Evolutionary conservation across 2,888 invertebrate genomes (phyloP), one percentile per base, ranked within the genome.

Genomic region (Abscondita cerata): DNA sequence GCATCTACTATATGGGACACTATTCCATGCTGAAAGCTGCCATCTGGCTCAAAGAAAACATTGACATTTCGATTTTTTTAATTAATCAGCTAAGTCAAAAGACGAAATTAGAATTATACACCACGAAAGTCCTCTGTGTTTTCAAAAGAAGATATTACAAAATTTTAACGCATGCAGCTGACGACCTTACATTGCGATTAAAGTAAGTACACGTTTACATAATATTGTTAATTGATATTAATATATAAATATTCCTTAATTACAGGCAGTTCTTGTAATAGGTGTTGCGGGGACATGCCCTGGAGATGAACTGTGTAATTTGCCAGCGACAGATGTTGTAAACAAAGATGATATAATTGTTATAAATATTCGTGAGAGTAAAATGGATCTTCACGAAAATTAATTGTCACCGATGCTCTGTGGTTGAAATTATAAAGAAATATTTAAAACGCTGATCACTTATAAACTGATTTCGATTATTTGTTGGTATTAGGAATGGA

Each of bases 351-450:
- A 48, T 13, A 31, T 51, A 8, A 51, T 41, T 15, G 8, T 51
- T 11, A 33, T 34, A 31, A 36, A 34, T n/a, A 51, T 34, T 34
- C 34, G 8, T 6, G 15, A 51, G 2, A 33, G 50, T 34, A 51
- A 51, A 15, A 51, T 51, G 12, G 34, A 34, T 51, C 33, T 2
- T 33, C 50, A 2, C 31, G 50, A 34, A 51, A 34, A 51, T 51
- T 51, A 34, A 33, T 51, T 34, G 13, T 51, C 9, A 34, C 12
- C 12, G 50, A 51, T 8, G 13, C 15, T 13, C 50, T 33, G 9
- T 51, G 34, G 34, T 51, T 5, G 15, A 33, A 13, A 34, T 33
- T 16, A 1, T 51, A 13, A 8, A 13, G 25, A 34, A 34, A 33
- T 51, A 51, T 34, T 48, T 48, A 25, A 48, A 25, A 12, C 9